phyloP scores from a whole-genome alignment of 2,113 vertebrate genomes.

The Ceyx margarethae region DNA sequence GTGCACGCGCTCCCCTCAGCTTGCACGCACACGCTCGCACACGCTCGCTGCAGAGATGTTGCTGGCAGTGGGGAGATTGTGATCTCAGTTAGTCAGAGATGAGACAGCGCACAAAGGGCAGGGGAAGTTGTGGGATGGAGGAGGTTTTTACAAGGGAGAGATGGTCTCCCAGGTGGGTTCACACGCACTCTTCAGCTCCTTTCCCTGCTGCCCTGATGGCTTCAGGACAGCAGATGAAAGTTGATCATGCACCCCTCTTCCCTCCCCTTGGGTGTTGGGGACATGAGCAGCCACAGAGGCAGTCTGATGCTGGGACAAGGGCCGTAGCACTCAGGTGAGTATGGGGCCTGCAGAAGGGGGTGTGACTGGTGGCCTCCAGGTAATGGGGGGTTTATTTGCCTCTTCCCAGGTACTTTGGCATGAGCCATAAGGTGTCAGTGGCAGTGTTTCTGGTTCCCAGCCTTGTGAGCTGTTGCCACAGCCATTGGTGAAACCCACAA shows the following conservation, averaged over 20 bases:
- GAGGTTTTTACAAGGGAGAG: not conserved
- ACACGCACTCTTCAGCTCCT: not conserved
- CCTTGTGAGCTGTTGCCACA: not conserved
- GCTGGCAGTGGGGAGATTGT: not conserved
- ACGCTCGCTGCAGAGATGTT: not conserved
- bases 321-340: not conserved
- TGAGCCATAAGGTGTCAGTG: accelerated
- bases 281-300: accelerated
- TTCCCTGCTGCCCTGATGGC: accelerated
- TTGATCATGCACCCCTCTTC: accelerated
- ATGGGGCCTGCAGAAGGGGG: accelerated
- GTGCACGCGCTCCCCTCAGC: accelerated
- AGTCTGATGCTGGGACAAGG: accelerated
- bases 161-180: accelerated
- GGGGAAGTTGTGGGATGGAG: not conserved
- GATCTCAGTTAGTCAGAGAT: not conserved
- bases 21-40: not conserved
- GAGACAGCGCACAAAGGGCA: not conserved
- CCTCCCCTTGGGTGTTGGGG: accelerated
- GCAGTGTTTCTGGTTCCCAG: not conserved
- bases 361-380: not conserved
- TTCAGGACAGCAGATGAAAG: not conserved
- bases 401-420: not conserved
- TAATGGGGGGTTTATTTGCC: accelerated
- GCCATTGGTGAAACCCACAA: accelerated